phyloP scores from a whole-genome alignment of 2,797 vertebrate species.

The Diceros bicornis region DNA sequence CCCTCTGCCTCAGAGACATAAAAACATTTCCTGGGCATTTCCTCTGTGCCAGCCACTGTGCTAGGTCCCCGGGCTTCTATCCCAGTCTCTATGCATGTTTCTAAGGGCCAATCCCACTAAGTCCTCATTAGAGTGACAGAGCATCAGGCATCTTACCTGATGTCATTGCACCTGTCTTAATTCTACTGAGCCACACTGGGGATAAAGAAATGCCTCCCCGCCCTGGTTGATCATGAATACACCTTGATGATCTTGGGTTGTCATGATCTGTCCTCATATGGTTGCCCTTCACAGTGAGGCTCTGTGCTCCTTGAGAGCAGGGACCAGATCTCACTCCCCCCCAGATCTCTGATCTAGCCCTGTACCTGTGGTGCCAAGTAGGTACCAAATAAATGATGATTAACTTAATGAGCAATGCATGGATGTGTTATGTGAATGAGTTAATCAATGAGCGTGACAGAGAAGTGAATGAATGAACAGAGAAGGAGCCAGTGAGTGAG shows the following conservation, averaged over 20 bases:
- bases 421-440: not conserved
- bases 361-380: not conserved
- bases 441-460: not conserved
- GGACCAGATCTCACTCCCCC: not conserved
- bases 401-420: not conserved
- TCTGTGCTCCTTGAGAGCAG: not conserved
- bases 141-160: not conserved
- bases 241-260: not conserved
- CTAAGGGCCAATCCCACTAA: not conserved
- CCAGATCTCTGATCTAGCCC: not conserved
- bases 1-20: not conserved
- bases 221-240: not conserved
- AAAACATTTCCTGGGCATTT: not conserved
- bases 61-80: not conserved
- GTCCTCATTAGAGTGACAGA: not conserved
- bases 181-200: not conserved
- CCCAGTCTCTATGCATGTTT: not conserved
- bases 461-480: not conserved
- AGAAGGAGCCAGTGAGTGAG: not conserved
- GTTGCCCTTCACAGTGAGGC: not conserved
- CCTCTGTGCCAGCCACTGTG: not conserved
- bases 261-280: not conserved
- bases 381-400: not conserved
- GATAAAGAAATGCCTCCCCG: not conserved
- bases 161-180: not conserved